Evolutionary conservation across 2,888 invertebrate species (phyloP), one percentile per base, ranked within the genome.

Genomic region (Limnephilus auricula): DNA sequence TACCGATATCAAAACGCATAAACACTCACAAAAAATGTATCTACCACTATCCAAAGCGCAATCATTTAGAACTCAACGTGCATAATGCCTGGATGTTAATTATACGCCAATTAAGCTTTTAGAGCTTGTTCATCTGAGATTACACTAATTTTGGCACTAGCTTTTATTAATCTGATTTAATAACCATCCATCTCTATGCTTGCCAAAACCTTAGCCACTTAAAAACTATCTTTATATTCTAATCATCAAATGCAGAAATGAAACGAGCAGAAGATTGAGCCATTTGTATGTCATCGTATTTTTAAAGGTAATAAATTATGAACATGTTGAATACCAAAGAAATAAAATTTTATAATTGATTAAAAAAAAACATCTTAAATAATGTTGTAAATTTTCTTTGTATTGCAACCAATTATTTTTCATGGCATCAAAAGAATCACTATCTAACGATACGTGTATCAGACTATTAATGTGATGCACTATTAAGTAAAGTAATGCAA

Each of bases 101-200:
- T 85, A 40, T 30, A 40, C 40, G 85, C 45, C 85, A 85, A 85
- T 85, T 85, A 45, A 85, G 40, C 40, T n/a, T 40, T 40, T 40
- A 40, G 30, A 85, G 25, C 40, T 15, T 85, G 25, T 85, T 85
- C 85, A 40, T 85, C 30, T 45, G n/a, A 30, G 85, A 85, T 85
- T 9, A 40, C 85, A n/a, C 30, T 25, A 13, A 84, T 84, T 85
- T 85, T 85, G 85, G 85, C 85, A 85, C 85, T 40, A 12, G 13
- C 40, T 9, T 85, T 85, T 45, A 45, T 45, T 85, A 85, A 34
- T 85, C n/a, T n/a, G n/a, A 37, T 40, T n/a, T 15, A 34, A 40
- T 25, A 85, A 85, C 85, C 45, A 85, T 40, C 37, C 45, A 85
- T 45, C 65, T 30, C 15, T 0, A 34, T 18, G 32, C 82, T 25